These are phyloP conservation scores for Aphyosemion australe DNA, from an alignment of 2,113 vertebrate genomes.

Conservation along the genomic window DNA sequence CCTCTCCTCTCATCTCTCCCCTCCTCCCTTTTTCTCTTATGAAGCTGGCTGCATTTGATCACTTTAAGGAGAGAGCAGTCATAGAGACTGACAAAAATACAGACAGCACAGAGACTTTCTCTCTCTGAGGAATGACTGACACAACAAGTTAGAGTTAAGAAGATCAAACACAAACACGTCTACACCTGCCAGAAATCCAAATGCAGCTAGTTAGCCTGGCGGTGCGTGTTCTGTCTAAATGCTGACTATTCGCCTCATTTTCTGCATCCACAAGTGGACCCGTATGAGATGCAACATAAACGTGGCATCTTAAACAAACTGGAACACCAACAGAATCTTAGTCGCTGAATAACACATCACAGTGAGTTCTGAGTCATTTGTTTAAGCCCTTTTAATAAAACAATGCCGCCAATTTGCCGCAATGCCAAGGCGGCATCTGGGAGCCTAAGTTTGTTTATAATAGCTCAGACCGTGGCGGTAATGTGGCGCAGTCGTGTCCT, in stretches of 20 bases:
- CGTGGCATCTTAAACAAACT: background rate
- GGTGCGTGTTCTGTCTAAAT: conserved; percentile 34
- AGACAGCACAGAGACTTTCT: conserved; percentile 50
- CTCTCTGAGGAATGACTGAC: conserved; percentile 61
- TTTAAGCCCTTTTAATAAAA: too few species aligned
- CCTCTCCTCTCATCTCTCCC: conserved; percentile 67
- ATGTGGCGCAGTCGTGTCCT: too few species aligned
- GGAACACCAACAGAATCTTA: too few species aligned
- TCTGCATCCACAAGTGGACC: conserved; percentile 27
- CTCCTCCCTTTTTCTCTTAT: conserved; percentile 45
- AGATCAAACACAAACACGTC: conserved; percentile 52
- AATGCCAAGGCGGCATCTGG: too few species aligned
- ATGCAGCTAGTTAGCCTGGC: conserved; percentile 30
- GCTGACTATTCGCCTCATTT: conserved; percentile 15
- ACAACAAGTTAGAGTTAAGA: conserved; percentile 61
- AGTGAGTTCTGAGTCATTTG: too few species aligned
- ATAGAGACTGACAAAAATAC: conserved; percentile 52
- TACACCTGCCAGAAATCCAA: conserved; percentile 39
- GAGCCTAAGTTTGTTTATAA: too few species aligned
- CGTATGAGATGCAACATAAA: background rate
- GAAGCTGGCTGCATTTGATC: conserved; percentile 77
- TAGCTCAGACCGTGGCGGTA: too few species aligned
- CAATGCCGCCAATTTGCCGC: too few species aligned
- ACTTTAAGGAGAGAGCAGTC: conserved; percentile 67
- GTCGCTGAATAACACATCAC: too few species aligned